These are phyloP conservation scores for Cerastis leucographa DNA, from an alignment of 2,888 invertebrate genomes.

Conservation along the genomic window DNA sequence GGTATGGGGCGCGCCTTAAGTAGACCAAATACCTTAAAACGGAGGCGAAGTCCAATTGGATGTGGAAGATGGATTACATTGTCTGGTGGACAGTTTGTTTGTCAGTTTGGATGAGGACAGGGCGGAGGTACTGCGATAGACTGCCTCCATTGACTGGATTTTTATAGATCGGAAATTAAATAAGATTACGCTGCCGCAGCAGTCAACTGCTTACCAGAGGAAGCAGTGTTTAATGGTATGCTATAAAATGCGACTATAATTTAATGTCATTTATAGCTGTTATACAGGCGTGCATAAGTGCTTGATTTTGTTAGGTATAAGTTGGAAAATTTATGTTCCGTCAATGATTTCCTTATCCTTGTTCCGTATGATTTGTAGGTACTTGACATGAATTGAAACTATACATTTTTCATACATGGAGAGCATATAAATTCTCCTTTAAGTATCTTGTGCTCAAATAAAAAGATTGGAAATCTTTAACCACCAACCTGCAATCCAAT, in stretches of 20 bases:
- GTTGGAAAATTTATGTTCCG: neutral
- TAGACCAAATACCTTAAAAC: too few species aligned
- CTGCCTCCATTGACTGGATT: too few species aligned
- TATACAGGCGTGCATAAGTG: neutral
- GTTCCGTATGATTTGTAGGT: slow-evolving; percentile 14
- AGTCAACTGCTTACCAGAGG: neutral
- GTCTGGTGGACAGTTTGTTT: too few species aligned
- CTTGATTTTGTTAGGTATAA: slow-evolving; percentile 17
- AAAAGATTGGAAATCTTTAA: neutral
- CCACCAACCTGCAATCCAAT: neutral
- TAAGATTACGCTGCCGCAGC: too few species aligned
- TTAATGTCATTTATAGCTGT: neutral
- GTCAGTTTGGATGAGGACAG: too few species aligned
- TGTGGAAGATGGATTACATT: too few species aligned
- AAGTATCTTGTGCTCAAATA: neutral
- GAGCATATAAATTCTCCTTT: too few species aligned
- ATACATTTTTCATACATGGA: too few species aligned
- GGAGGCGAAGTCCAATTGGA: too few species aligned
- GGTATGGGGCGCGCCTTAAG: too few species aligned
- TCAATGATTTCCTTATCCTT: slow-evolving; percentile 19
- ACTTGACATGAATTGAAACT: too few species aligned
- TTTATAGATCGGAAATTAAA: neutral
- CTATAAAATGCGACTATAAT: slow-evolving; percentile 4
- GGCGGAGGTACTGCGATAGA: too few species aligned
- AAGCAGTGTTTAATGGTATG: neutral